phyloP scores from a whole-genome alignment of 2,113 vertebrate genomes.

The Silurus asotus region DNA sequence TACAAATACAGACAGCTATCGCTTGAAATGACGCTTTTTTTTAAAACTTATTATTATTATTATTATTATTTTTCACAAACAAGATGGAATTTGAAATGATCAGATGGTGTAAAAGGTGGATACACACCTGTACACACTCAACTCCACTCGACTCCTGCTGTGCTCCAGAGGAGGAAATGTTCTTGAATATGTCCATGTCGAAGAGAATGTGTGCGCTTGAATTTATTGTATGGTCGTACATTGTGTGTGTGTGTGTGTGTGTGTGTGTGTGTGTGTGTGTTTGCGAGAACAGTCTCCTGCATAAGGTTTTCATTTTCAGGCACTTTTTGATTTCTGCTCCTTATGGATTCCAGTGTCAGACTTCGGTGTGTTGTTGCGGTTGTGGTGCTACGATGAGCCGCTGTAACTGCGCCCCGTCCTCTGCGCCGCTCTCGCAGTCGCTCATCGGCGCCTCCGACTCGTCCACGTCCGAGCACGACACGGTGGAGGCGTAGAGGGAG shows the following conservation, averaged over 20 bases:
- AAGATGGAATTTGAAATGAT: slow-evolving; percentile 49
- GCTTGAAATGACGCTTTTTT: slow-evolving; percentile 70
- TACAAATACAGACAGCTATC: slow-evolving; percentile 88
- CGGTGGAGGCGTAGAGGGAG: slow-evolving; percentile 88
- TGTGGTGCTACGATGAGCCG: slow-evolving; percentile 83
- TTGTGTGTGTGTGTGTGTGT: slow-evolving; percentile 20
- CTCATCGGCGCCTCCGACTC: slow-evolving; percentile 96
- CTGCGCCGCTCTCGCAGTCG: slow-evolving; percentile 95
- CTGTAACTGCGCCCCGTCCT: slow-evolving; percentile 81
- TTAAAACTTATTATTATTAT: not conserved
- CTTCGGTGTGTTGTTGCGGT: slow-evolving; percentile 86
- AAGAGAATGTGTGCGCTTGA: not conserved
- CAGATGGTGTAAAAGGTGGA: slow-evolving; percentile 48
- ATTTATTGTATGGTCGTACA: not conserved
- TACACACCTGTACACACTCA: slow-evolving; percentile 1
- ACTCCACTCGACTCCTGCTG: not conserved
- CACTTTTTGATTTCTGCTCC: slow-evolving; percentile 82
- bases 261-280: slow-evolving; percentile 34
- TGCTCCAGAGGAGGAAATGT: slow-evolving; percentile 33
- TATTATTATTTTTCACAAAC: slow-evolving; percentile 21
- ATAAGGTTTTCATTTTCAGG: slow-evolving; percentile 79
- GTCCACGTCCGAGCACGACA: slow-evolving; percentile 95
- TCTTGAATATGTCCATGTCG: not conserved
- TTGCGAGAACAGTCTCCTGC: slow-evolving; percentile 46
- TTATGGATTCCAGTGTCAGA: slow-evolving; percentile 83